Conservation (phyloP, 2,797 vertebrate species). For the Cyprinella venusta region DNA sequence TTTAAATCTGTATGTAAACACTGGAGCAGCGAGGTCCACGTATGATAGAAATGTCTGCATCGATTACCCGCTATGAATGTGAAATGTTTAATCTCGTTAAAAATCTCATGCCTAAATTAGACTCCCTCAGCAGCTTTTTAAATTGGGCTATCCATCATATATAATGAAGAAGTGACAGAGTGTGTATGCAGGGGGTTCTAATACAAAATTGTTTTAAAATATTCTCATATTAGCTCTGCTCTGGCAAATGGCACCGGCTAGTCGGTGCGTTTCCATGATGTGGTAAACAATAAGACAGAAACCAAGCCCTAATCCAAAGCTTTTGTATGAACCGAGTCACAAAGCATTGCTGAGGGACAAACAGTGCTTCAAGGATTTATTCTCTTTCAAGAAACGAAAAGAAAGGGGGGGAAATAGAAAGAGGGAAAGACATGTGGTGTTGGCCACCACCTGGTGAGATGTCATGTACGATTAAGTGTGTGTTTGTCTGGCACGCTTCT, state of each 20-base stretch:
- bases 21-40: slow-evolving; percentile 51
- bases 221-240: slow-evolving; percentile 52
- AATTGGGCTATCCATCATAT: slow-evolving; percentile 68
- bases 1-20: slow-evolving; percentile 64
- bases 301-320: slow-evolving; percentile 19
- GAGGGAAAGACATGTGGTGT: slow-evolving; percentile 55
- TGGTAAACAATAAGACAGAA: slow-evolving; percentile 44
- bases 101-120: slow-evolving; percentile 69
- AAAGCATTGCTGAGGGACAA: slow-evolving; percentile 33
- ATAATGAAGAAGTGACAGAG: slow-evolving; percentile 66
- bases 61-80: slow-evolving; percentile 64
- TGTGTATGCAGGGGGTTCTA: slow-evolving; percentile 54
- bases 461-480: slow-evolving; percentile 65
- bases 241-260: neutral
- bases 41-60: slow-evolving; percentile 67
- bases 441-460: slow-evolving; percentile 63
- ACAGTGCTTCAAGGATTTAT: slow-evolving; percentile 39
- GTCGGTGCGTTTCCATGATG: neutral
- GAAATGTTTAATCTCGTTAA: slow-evolving; percentile 68
- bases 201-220: slow-evolving; percentile 62
- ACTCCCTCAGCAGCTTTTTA: slow-evolving; percentile 67
- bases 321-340: slow-evolving; percentile 32
- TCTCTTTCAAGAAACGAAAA: slow-evolving; percentile 36
- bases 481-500: slow-evolving; percentile 64
- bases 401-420: slow-evolving; percentile 32